These are phyloP conservation scores for Neomonachus schauinslandi DNA, from an alignment of 2,113 vertebrate species.

Conservation along the genomic window DNA sequence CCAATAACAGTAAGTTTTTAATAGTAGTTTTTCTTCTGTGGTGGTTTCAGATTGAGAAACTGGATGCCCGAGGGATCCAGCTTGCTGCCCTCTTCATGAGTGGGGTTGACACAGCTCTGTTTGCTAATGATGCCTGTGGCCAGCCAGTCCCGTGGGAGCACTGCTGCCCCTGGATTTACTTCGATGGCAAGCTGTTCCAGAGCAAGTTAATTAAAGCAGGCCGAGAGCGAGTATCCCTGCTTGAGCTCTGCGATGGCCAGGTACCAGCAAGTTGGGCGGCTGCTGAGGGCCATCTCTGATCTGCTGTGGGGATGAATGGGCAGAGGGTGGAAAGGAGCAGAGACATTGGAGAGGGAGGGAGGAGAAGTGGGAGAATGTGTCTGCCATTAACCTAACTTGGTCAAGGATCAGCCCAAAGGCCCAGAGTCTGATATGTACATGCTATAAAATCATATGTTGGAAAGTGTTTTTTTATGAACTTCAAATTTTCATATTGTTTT, in stretches of 20 bases:
- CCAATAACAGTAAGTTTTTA: neutral
- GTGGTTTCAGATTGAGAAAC: constrained; percentile 92
- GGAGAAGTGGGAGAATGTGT: neutral
- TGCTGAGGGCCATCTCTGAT: neutral
- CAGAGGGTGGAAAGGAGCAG: neutral
- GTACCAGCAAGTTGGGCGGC: constrained; percentile 76
- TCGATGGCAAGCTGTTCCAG: constrained; percentile 96
- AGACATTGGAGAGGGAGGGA: neutral
- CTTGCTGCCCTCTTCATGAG: constrained; percentile 96
- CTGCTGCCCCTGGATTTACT: constrained; percentile 97
- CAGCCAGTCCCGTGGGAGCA: constrained; percentile 96
- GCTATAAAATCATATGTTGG: constrained; percentile 18
- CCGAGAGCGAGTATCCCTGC: constrained; percentile 90
- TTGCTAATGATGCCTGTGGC: constrained; percentile 95
- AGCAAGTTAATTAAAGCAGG: constrained; percentile 93
- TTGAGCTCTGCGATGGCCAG: constrained; percentile 96
- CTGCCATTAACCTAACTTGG: constrained; percentile 1
- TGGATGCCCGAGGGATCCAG: constrained; percentile 94
- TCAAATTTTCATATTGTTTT: constrained; percentile 42
- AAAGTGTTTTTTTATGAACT: neutral
- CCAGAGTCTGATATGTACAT: neutral
- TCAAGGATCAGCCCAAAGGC: neutral
- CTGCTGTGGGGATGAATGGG: neutral
- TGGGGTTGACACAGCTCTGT: constrained; percentile 94
- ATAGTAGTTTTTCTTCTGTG: constrained; percentile 56